Evolutionary conservation across 2,888 invertebrate genomes (phyloP), one percentile per base, ranked within the genome.

Genomic region (Seladonia tumulorum): DNA sequence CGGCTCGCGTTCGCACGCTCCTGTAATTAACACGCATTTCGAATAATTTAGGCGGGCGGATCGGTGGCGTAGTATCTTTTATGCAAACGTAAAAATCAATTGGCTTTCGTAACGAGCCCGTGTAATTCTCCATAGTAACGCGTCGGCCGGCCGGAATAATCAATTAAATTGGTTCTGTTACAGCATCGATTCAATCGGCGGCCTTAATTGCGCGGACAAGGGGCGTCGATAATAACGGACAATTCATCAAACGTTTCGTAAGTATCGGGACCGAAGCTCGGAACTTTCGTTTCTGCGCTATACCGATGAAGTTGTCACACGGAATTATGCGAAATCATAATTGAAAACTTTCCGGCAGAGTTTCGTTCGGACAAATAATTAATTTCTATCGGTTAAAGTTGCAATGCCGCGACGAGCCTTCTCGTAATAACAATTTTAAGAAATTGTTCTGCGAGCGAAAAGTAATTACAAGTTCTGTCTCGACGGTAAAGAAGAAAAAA

Each of bases 291-390:
- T 57, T n/a, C 57, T 5, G n/a, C n/a, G 4, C 57, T 12, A n/a
- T 57, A 3, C 63, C 63, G 63, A 16, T 5, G 29, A 29, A 63
- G 29, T 63, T 18, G 35, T 86, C 87, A 84, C 84, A 72, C 82
- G 77, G 87, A 83, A 90, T 86, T 85, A 88, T 91, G 90, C 89
- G 90, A 91, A 91, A 91, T 91, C 88, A 88, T 90, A 86, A 35
- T 63, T 35, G 18, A 18, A 29, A 29, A 18, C 35, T 35, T 63
- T 8, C n/a, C 10, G n/a, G n/a, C 22, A 53, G 22, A 49, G 57
- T n/a, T 12, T 12, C 4, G n/a, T n/a, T 3, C 57, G 1, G 12
- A 1, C 57, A 5, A n/a, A 57, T 57, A n/a, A 57, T 57, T 57
- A 12, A 57, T 57, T 57, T n/a, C n/a, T 7, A 10, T 57, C 53